Conservation (phyloP, 2,888 invertebrate species). For the Caenorhabditis auriculariae region DNA sequence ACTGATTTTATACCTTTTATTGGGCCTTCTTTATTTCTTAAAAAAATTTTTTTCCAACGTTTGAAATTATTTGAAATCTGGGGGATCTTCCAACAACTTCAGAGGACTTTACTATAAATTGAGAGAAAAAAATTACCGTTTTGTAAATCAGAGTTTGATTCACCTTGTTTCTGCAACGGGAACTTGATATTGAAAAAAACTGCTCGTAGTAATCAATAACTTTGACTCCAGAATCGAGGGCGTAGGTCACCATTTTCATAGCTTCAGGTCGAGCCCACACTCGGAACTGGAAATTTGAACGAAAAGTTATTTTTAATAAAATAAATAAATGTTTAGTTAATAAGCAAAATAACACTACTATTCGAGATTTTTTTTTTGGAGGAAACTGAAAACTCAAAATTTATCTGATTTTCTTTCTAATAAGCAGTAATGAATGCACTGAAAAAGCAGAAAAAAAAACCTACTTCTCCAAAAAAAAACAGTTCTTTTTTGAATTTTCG, state of each 20-base stretch:
- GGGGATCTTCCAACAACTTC: too few relatives aligned
- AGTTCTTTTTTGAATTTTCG: slow-evolving; percentile 8
- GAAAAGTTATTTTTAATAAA: too few relatives aligned
- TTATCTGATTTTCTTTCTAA: not conserved
- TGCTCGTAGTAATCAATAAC: slow-evolving; percentile 70
- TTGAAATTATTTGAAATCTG: too few relatives aligned
- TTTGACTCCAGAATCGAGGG: slow-evolving; percentile 70
- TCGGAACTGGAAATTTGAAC: slow-evolving; percentile 67
- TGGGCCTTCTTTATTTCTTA: too few relatives aligned
- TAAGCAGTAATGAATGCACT: not conserved
- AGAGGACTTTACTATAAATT: not conserved
- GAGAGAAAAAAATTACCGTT: not conserved
- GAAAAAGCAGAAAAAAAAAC: not conserved
- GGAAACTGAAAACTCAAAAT: not conserved
- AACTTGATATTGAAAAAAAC: slow-evolving; percentile 83
- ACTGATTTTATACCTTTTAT: too few relatives aligned
- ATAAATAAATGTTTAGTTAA: too few relatives aligned
- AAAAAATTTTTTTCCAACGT: too few relatives aligned
- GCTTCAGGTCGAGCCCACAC: slow-evolving; percentile 69
- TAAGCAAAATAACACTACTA: too few relatives aligned
- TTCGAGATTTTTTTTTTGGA: too few relatives aligned
- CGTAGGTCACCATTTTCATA: slow-evolving; percentile 74
- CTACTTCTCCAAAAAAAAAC: not conserved
- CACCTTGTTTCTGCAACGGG: slow-evolving; percentile 86
- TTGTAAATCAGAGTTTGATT: not conserved